Conservation (phyloP, 2,113 vertebrate species). For the Protobothrops flavoviridis region DNA sequence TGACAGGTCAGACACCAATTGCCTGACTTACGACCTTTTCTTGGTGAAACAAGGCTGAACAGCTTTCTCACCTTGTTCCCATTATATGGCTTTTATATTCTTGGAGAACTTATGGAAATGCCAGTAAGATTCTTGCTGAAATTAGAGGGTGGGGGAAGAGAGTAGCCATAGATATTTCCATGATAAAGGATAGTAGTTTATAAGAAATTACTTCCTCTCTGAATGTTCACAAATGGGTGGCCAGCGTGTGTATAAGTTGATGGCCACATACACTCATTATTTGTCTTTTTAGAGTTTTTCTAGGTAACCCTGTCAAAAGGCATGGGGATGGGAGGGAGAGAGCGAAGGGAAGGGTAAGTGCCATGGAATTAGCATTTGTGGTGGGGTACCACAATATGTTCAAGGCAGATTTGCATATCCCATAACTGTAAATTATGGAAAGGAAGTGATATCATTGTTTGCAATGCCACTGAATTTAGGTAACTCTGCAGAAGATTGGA, state of each 20-base stretch:
- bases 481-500: background rate
- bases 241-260: background rate
- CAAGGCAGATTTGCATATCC: background rate
- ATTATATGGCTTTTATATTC: conserved; percentile 67
- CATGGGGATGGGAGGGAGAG: background rate
- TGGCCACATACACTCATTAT: background rate
- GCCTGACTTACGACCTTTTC: conserved; percentile 80
- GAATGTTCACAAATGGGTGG: background rate
- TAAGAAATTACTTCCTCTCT: conserved; percentile 55
- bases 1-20: conserved; percentile 78
- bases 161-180: conserved; percentile 32
- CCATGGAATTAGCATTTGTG: background rate
- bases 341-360: background rate
- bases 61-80: conserved; percentile 78
- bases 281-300: conserved; percentile 7
- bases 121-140: conserved; percentile 63
- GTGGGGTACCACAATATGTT: background rate
- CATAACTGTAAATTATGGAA: background rate
- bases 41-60: conserved; percentile 75
- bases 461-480: background rate
- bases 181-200: conserved; percentile 62
- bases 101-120: conserved; percentile 70
- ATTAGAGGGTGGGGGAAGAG: conserved; percentile 51
- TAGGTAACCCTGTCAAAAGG: background rate
- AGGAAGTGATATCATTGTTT: background rate